Evolutionary conservation across 30 jellyfish, hydroid and myxozoan genomes (phyloP).

Genomic region (Mastigias papua): DNA sequence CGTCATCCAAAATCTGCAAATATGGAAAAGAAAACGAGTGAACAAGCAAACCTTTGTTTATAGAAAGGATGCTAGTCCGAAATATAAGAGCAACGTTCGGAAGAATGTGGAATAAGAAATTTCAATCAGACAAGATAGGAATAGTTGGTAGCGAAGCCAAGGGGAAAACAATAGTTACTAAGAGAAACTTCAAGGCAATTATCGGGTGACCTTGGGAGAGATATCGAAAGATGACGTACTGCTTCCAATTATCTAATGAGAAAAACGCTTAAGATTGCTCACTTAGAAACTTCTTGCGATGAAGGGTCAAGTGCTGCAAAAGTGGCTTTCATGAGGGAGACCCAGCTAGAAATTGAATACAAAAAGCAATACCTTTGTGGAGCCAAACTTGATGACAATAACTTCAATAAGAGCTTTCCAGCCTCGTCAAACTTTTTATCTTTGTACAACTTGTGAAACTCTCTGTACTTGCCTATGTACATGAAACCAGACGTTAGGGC

Average conservation of each 20-base stretch:
- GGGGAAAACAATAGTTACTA: not conserved
- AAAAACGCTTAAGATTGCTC: not conserved
- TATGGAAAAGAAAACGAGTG: not conserved
- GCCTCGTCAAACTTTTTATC: conserved; percentile 76
- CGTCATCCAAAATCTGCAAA: conserved; percentile 80
- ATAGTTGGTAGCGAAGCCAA: not conserved
- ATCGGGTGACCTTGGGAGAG: not conserved
- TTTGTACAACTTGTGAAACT: conserved; percentile 77
- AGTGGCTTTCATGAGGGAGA: no score
- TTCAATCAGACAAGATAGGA: not conserved
- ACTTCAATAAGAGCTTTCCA: conserved; percentile 81
- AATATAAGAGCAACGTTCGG: no score
- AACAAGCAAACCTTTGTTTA: not conserved
- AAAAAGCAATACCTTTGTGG: conserved; percentile 72
- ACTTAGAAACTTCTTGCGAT: no score
- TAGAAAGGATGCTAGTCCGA: no score
- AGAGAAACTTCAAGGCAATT: not conserved
- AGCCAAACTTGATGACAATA: conserved; percentile 91
- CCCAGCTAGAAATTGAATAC: not conserved
- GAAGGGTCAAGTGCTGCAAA: no score
- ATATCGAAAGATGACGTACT: not conserved
- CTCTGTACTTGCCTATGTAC: conserved; percentile 88
- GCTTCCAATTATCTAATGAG: not conserved
- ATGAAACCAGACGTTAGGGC: no score
- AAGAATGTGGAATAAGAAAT: no score